Base-by-base conservation (phyloP, 2,113 vertebrate species). In the Odontophorus gujanensis region DNA sequence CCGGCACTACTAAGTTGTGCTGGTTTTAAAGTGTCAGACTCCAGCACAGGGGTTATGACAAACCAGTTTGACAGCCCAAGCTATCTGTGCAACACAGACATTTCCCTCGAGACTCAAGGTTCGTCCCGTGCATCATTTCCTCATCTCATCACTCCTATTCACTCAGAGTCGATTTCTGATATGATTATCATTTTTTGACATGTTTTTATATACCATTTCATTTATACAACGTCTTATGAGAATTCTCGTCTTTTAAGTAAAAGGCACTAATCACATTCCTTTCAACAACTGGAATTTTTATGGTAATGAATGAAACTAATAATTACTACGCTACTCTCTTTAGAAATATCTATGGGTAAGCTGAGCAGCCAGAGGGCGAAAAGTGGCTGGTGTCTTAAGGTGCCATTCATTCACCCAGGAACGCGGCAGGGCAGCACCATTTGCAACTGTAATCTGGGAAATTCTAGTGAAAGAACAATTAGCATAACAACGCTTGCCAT, bases 261-360 rank as follows among this genome's bases (percentile, higher is more conserved):
- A 67, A 75, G 17, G 9, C 55, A 55, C 19, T 28, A 72, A 66
- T 71, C 25, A 30, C 9, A 15, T 61, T 57, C 42, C 57, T 86
- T 91, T 66, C 21, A 38, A 66, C 16, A 71, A 80, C 47, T 57
- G 36, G n/a, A 25, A 81, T 65, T 55, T 67, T 75, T 38, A 82
- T 28, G n/a, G 12, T 61, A 78, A 86, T 25, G 15, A 91, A 66
- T 68, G 75, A 84, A 72, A 58, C 74, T 53, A 88, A 80, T 92
- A 89, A 75, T 65, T 71, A 85, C 53, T 45, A 68, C 45, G 42
- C 36, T n/a, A 2, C 59, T 89, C 66, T 62, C 36, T 40, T 69
- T 38, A 59, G 72, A 81, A 83, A 74, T 26, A 81, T 36, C 19
- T 59, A 59, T 17, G 21, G 47, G 30, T 21, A 75, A 80, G 65